These are phyloP conservation scores for Gulo gulo DNA, from an alignment of 2,113 vertebrate species.

Conservation along the genomic window DNA sequence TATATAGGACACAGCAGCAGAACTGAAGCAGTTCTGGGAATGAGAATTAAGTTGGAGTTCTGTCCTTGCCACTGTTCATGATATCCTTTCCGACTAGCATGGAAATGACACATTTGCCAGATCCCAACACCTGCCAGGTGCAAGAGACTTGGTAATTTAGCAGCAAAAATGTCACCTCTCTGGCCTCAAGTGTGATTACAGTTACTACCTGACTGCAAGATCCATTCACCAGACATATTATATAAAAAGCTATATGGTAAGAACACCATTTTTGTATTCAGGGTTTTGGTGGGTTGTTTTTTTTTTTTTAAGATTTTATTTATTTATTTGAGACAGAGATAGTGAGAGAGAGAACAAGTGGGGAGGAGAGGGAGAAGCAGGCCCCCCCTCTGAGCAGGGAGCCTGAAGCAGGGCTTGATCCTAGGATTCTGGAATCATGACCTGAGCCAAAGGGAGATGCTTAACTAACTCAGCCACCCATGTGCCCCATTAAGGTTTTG, in stretches of 20 bases:
- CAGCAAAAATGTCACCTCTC: not conserved
- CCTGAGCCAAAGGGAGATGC: not conserved
- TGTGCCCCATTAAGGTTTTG: not conserved
- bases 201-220: not conserved
- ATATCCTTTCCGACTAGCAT: not conserved
- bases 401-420: not conserved
- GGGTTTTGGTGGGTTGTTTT: not conserved
- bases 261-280: not conserved
- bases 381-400: not conserved
- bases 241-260: not conserved
- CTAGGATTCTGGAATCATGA: not conserved
- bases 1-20: not conserved
- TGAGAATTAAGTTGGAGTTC: not conserved
- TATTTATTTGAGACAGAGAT: no score
- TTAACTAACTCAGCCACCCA: not conserved
- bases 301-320: no score
- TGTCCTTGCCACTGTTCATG: not conserved
- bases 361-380: no score
- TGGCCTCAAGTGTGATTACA: not conserved
- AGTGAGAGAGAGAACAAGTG: no score
- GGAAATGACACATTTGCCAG: not conserved
- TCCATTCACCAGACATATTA: not conserved
- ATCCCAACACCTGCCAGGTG: not conserved
- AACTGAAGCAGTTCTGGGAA: not conserved
- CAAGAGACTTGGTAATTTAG: not conserved